Percentiles rank a stretch among this genome's conserved stretches.
Conservation (phyloP, 1,140 invertebrate species). For the Zaprionus vittiger region DNA sequence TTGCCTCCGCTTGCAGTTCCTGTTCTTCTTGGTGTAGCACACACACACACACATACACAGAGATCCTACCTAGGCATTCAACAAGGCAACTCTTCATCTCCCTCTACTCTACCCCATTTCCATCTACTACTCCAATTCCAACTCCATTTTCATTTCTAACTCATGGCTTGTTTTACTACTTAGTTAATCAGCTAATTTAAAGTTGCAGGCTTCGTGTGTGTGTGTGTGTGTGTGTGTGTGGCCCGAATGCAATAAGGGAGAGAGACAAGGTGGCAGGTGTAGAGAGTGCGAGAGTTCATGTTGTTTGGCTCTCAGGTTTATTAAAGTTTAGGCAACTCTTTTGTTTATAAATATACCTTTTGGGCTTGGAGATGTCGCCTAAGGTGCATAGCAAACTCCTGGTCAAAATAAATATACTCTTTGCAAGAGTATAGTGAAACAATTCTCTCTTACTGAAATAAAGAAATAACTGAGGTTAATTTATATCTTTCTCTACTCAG, state of each 20-base stretch:
- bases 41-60: slow-evolving; percentile 57
- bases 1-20: slow-evolving; percentile 66
- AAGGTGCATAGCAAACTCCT: no score
- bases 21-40: slow-evolving; percentile 52
- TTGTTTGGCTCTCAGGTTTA: background rate
- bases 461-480: no score
- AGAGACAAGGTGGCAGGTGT: background rate
- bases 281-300: background rate
- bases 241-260: background rate
- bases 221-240: slow-evolving; percentile 19
- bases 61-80: slow-evolving; percentile 71
- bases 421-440: no score
- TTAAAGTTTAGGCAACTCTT: background rate
- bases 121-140: slow-evolving; percentile 23
- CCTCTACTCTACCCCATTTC: slow-evolving; percentile 11
- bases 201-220: slow-evolving; percentile 38
- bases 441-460: no score
- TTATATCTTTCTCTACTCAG: no score
- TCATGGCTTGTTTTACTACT: slow-evolving; percentile 76
- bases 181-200: slow-evolving; percentile 82
- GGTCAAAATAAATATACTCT: no score
- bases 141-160: slow-evolving; percentile 39
- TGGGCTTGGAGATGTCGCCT: no score
- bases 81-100: slow-evolving; percentile 39
- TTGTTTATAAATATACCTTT: no score